phyloP scores from a whole-genome alignment of 1,140 invertebrate species.

The Papilio xuthus region DNA sequence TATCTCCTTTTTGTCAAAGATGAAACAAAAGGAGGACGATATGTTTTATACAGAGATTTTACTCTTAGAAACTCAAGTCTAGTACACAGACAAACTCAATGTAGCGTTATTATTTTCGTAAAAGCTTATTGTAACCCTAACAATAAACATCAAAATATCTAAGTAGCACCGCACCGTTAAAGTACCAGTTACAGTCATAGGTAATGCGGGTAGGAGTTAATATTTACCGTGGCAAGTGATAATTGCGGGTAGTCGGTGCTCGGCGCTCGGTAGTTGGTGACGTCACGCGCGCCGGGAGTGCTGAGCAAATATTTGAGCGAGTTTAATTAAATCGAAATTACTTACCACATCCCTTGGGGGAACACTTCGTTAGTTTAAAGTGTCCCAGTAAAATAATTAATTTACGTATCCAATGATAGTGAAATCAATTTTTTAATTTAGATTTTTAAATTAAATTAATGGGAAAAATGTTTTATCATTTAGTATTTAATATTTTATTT shows the following conservation, averaged over 20 bases:
- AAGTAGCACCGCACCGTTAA: background rate
- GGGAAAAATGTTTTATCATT: background rate
- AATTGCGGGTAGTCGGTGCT: conserved; percentile 24
- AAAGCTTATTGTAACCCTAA: background rate
- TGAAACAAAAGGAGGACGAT: too few species aligned
- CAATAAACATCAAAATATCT: background rate
- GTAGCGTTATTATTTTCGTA: background rate
- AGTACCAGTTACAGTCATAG: conserved; percentile 1
- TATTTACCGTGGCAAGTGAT: conserved; percentile 33
- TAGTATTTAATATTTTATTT: background rate
- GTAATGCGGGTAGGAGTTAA: conserved; percentile 10
- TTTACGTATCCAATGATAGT: background rate
- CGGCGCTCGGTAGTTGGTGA: conserved; percentile 16
- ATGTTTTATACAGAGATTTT: too few species aligned
- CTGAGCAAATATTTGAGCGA: conserved; percentile 37
- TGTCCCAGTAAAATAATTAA: conserved; percentile 30
- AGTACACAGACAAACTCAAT: background rate
- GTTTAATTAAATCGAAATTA: conserved; percentile 39
- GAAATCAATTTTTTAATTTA: conserved; percentile 9
- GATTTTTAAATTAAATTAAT: background rate
- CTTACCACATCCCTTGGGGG: conserved; percentile 31
- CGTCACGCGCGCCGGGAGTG: conserved; percentile 23
- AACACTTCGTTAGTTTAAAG: conserved; percentile 36
- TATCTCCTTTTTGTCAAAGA: too few species aligned
- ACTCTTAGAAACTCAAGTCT: too few species aligned